A percentile compares a stretch with the other conserved stretches of the same genome.
phyloP scores from a whole-genome alignment of 1,140 invertebrate species.

The Drosophila lowei region DNA sequence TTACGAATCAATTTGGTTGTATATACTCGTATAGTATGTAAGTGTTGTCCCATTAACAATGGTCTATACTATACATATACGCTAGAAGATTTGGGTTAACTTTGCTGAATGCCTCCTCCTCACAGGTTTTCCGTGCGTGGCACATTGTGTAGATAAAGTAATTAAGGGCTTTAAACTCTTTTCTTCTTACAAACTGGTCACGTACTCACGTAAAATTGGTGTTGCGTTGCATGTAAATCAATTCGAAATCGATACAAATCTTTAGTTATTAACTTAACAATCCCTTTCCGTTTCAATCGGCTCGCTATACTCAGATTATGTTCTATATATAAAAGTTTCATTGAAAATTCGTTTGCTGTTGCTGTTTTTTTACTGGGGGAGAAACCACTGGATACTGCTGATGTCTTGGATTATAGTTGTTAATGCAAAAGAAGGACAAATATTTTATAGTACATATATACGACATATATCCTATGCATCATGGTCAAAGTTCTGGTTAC shows the following conservation, averaged over 20 bases:
- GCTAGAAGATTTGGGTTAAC: slow-evolving; percentile 39
- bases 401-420: slow-evolving; percentile 28
- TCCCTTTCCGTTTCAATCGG: slow-evolving; percentile 24
- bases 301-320: slow-evolving; percentile 8
- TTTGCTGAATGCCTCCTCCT: slow-evolving; percentile 10
- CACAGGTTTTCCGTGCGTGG: background rate
- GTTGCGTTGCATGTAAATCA: slow-evolving; percentile 67
- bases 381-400: slow-evolving; percentile 62
- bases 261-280: slow-evolving; percentile 44
- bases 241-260: slow-evolving; percentile 43
- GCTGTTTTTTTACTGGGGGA: slow-evolving; percentile 28
- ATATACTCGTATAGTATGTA: background rate
- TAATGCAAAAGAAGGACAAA: background rate
- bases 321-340: slow-evolving; percentile 38
- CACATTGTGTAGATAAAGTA: slow-evolving; percentile 72
- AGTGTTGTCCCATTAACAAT: slow-evolving; percentile 1
- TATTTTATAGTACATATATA: slow-evolving; percentile 15
- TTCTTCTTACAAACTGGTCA: slow-evolving; percentile 21
- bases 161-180: slow-evolving; percentile 62
- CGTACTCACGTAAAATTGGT: slow-evolving; percentile 65
- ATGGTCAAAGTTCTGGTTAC: slow-evolving; percentile 41
- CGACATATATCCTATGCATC: slow-evolving; percentile 35
- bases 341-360: slow-evolving; percentile 68
- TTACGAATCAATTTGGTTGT: background rate
- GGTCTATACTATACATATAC: background rate